Evolutionary conservation across 2,797 vertebrate genomes (phyloP), one percentile per base, ranked within the genome.

Genomic region (Otolemur crassicaudatus): DNA sequence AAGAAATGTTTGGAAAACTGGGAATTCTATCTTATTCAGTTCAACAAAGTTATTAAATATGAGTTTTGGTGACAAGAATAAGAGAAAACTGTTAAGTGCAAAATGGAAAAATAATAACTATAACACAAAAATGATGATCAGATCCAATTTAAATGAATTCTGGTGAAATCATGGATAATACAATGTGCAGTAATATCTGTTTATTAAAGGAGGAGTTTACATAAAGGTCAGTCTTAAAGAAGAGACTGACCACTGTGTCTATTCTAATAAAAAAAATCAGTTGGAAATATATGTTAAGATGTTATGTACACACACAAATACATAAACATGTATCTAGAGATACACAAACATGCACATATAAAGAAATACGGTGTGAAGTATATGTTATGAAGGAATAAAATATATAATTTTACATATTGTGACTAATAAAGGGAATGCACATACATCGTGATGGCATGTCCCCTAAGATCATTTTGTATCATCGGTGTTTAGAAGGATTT

Each of bases 41-140:
- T 98, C 98, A 98, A 97, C 98, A 98, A 98, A 98, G n/a, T 23
- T 77, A 97, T 97, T 79, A 0, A 1, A 29, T 95, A 4, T 27
- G 14, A 56, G 0, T 92, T 96, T 87, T 88, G 69, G 97, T 97
- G 79, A 87, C 60, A 90, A 23, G 49, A 95, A 63, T 22, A 46
- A 87, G 49, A 94, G 7, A 29, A 97, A 98, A 97, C 49, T 93
- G 49, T 1, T n/a, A 61, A 96, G 9, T 34, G 0, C 16, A 95
- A 85, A 49, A 94, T 77, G 58, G 58, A 37, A 1, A 63, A 88
- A 1, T 87, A 72, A 31, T 81, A 3, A 0, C 0, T 53, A 1
- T 12, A 22, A n/a, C 25, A 56, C 5, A 53, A 53, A 53, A 53
- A 53, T 53, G 13, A 16, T 53, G 49, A 53, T 53, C 49, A 53